Base-by-base conservation (phyloP, 2,113 vertebrate species). In the Hemibagrus wyckioides region DNA sequence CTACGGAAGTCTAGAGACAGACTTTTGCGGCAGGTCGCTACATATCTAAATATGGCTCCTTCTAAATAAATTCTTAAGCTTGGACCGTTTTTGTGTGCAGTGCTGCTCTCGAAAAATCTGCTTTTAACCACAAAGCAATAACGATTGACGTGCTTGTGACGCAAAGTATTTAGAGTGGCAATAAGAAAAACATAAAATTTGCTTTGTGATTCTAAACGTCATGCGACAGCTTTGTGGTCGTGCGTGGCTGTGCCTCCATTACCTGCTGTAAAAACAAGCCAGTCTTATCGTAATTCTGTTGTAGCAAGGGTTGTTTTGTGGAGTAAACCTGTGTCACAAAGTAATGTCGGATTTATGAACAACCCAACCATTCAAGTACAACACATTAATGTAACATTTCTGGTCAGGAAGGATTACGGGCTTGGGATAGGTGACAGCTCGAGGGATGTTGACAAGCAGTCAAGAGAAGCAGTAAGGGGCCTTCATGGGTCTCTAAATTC, bases 61-160 rank as follows among this genome's bases (percentile, higher is more conserved):
- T 83, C 83, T 63, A 80, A 84, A 88, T 91, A 90, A 93, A 94
- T 92, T 93, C 90, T 89, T 93, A 80, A 86, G 91, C 91, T 93
- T 93, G 87, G 91, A 91, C 92, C 92, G 93, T 91, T 73, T 73
- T 76, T 89, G 88, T 91, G 86, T 90, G 89, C 91, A 90, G 92
- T 89, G 91, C 92, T 75, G 85, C 91, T 86, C 90, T 89, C 83
- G 3, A 10, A 76, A 88, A 83, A 67, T 85, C 63, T 90, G 92
- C 94, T 94, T 93, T 90, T 90, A 90, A 92, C 91, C 94, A 93
- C 93, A 92, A 94, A 95, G 93, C 93, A 95, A 94, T 94, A 94
- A 93, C 28, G 86, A 93, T 94, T 83, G 90, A 90, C 92, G 90
- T 90, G 92, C 91, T 94, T 91, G 90, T 93, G 88, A 93, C 86